Base-by-base conservation (phyloP, 2,113 vertebrate species). In the Mus musculus region DNA sequence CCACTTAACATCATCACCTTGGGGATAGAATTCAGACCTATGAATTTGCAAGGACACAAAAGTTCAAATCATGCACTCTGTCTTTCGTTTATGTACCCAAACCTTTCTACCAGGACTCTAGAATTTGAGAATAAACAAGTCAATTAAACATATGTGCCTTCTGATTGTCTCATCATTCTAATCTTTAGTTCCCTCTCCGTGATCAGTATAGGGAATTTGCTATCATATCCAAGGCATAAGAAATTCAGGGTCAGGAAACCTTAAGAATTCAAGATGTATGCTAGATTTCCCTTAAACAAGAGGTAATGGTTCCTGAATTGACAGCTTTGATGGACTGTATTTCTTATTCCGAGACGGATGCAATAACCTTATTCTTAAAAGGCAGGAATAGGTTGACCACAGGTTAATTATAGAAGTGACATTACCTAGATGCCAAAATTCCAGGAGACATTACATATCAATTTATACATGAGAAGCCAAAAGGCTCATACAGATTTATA, bases 401-500 rank as follows among this genome's bases (percentile, higher is more conserved):
- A 67, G 9, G 30, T 77, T 93, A 94, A 90, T 92, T 92, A 76
- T 19, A 76, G 26, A 63, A 52, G 33, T 72, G 26, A 76, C 24
- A 81, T 91, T 94, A 76, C 71, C 10, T 52, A 91, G 90, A 94
- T 67, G 42, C 54, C 46, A 78, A 89, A 73, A 95, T 93, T 69
- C 22, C 33, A 89, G 46, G 87, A 91, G 59, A 67, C n/a, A 77
- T 81, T 86, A 71, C 33, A 46, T 54, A 61, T 7, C 17, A 89
- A 56, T 89, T 87, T 84, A 63, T 84, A 63, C 65, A 93, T 36
- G n/a, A 54, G 36, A 90, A 94, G n/a, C 59, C 30, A 93, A 81
- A 95, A 81, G 19, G 52, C 16, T 84, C n/a, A 17, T 56, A 76
- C 30, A 52, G 20, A 93, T 87, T 36, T 81, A 86, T 89, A 22